phyloP scores from a whole-genome alignment of 1,140 invertebrate species.

The Campoletis sonorensis region DNA sequence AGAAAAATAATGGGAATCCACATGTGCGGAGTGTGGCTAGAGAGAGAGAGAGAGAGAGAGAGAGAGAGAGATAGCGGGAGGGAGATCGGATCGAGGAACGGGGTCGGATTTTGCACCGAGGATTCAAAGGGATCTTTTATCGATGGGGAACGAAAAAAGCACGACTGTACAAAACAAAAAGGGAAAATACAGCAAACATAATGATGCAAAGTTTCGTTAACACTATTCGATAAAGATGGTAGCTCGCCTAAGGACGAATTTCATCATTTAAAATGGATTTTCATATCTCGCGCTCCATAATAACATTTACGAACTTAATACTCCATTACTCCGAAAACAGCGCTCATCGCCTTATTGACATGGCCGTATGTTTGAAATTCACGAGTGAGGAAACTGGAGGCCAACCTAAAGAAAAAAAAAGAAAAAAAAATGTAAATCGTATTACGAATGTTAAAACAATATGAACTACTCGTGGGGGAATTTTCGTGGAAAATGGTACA shows the following conservation, averaged over 20 bases:
- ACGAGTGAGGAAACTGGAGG: neutral
- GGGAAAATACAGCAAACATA: constrained; percentile 25
- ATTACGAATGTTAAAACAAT: constrained; percentile 1
- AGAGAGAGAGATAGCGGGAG: constrained; percentile 44
- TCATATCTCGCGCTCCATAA: too few species aligned
- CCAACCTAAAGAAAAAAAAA: too few species aligned
- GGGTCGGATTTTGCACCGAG: neutral
- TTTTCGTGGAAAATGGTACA: neutral
- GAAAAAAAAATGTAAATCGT: constrained; percentile 37
- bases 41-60: constrained; percentile 35
- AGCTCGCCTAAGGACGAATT: constrained; percentile 43
- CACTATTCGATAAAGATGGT: constrained; percentile 23
- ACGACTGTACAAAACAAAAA: constrained; percentile 44
- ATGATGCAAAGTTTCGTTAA: neutral
- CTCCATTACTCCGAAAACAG: too few species aligned
- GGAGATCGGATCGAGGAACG: constrained; percentile 2
- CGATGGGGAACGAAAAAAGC: neutral
- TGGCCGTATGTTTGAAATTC: constrained; percentile 20
- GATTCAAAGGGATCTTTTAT: neutral
- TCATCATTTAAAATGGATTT: too few species aligned
- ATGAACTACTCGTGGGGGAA: neutral
- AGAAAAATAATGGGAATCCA: constrained; percentile 4
- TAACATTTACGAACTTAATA: too few species aligned
- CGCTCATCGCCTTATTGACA: too few species aligned
- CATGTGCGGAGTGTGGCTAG: constrained; percentile 29